Conservation (phyloP, 2,113 vertebrate species). For the Chelonoidis abingdonii region DNA sequence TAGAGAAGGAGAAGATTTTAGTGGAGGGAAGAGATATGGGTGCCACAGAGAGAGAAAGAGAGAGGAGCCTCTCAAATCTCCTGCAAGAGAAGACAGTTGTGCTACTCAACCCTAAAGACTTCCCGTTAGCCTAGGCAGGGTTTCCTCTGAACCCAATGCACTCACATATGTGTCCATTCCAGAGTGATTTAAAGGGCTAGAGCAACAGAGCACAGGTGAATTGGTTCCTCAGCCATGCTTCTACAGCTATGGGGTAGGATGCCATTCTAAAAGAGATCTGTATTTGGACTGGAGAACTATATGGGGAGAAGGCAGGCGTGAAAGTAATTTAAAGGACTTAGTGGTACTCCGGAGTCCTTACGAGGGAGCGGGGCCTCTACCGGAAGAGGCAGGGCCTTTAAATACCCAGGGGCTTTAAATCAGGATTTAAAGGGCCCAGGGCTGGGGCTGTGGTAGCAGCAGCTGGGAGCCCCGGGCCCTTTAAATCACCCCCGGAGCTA, state of each 20-base stretch:
- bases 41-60: background rate
- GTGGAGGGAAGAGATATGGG: background rate
- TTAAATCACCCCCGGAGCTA: no score
- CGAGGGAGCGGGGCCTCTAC: no score
- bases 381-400: no score
- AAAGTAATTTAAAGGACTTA: no score
- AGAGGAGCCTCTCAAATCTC: background rate
- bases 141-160: background rate
- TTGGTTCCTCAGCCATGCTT: background rate
- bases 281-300: background rate
- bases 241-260: background rate
- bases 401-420: no score
- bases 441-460: no score
- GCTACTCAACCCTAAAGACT: background rate
- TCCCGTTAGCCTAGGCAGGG: background rate
- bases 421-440: no score
- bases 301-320: background rate
- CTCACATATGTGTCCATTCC: background rate
- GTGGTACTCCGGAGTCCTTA: no score
- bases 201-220: background rate
- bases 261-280: background rate
- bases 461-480: no score
- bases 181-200: background rate
- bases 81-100: background rate
- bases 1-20: background rate